Base-by-base conservation (phyloP, 2,113 vertebrate species). In the Trematomus loennbergii region DNA sequence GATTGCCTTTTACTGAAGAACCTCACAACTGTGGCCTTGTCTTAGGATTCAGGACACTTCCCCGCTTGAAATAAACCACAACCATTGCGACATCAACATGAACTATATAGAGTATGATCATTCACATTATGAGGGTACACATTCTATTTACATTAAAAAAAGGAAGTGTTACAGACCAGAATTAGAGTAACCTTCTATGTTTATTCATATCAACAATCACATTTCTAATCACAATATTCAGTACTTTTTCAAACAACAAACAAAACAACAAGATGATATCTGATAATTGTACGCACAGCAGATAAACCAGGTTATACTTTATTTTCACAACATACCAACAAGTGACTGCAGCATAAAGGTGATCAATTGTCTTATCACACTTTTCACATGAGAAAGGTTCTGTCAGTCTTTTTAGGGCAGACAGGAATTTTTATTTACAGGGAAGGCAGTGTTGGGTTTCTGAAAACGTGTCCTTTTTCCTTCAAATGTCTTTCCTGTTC, bases 291-390 rank as follows among this genome's bases (percentile, higher is more conserved):
- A 90, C 75, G 77, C 89, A 91, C 86, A 81, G 55, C 79, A 78
- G 80, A 90, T 84, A 84, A 88, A 93, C 75, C 86, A 82, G 85
- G 84, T 87, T 88, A 90, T 89, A 93, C 49, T 92, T 92, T 72
- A 87, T 81, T 90, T 86, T 58, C 85, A 91, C 88, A 89, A 91
- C 79, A 90, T 87, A 87, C 54, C 77, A 91, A 73, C 61, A 81
- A 90, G 87, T 88, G 81, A 88, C 64, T 59, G 78, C 63, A 84
- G 84, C 85, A 82, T 63, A 82, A 86, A 68, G 13, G 72, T 83
- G 67, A 87, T 71, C 0, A 4, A 80, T 87, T 83, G 25, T 71
- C 50, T 79, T 48, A 33, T 79, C 76, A 86, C 72, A 83, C 85
- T 50, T 59, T 84, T 83, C 86, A 89, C 72, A 87, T 3, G 53